Percentiles rank a stretch among this genome's conserved stretches.
Evolutionary conservation across 2,113 vertebrate genomes (phyloP).

Genomic region (Notarius quadriscutis): DNA sequence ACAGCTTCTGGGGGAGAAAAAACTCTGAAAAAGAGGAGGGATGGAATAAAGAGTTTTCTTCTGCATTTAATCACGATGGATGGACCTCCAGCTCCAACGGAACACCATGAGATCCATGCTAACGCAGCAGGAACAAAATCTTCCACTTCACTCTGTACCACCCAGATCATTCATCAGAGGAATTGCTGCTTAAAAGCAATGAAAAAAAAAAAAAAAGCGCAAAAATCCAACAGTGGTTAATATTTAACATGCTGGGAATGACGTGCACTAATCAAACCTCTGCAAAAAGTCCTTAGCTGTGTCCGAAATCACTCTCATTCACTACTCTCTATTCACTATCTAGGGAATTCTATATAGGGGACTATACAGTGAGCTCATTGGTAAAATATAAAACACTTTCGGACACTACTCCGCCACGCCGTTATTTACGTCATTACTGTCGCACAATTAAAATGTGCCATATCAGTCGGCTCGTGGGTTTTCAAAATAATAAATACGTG

Average conservation of each 20-base stretch:
- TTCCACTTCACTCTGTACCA: constrained; percentile 33
- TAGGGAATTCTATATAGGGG: too few relatives aligned
- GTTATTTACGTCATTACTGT: too few relatives aligned
- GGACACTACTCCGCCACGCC: too few relatives aligned
- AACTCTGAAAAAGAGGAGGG: neutral
- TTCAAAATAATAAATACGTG: too few relatives aligned
- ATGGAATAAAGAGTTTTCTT: neutral
- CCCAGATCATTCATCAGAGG: constrained; percentile 41
- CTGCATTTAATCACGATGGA: constrained; percentile 15
- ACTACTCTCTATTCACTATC: too few relatives aligned
- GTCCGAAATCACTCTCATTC: too few relatives aligned
- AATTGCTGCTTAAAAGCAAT: neutral
- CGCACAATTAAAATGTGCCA: too few relatives aligned
- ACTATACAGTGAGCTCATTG: too few relatives aligned
- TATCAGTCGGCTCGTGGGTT: too few relatives aligned
- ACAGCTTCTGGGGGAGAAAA: neutral
- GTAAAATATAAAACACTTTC: too few relatives aligned
- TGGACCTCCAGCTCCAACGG: constrained; percentile 7
- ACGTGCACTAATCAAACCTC: constrained; percentile 12
- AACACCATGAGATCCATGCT: constrained; percentile 19
- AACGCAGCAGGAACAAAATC: constrained; percentile 30
- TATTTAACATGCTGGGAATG: neutral
- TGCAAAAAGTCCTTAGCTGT: neutral
- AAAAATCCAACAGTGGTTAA: neutral
- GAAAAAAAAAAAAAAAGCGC: too few relatives aligned